A percentile compares a stretch with the other conserved stretches of the same genome.
These are phyloP conservation scores for Menidia beryllina DNA, from an alignment of 2,113 vertebrate genomes.

Conservation along the genomic window DNA sequence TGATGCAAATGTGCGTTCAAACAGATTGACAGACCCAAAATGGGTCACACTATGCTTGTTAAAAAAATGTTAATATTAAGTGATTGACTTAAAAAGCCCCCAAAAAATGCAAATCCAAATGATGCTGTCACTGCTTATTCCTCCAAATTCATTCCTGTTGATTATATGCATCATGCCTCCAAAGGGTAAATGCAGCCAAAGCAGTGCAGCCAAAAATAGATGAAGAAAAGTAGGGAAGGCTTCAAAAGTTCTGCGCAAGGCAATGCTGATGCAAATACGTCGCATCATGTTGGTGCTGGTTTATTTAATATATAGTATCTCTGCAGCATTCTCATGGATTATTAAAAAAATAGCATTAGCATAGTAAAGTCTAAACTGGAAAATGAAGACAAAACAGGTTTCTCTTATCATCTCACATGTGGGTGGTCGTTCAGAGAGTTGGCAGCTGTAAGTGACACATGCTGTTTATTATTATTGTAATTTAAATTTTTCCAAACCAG, in stretches of 20 bases:
- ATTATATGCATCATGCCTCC: not conserved
- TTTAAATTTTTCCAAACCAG: not conserved
- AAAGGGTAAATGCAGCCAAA: not conserved
- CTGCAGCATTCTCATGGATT: not conserved
- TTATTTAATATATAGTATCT: not conserved
- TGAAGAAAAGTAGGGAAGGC: no score
- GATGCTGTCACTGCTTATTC: not conserved
- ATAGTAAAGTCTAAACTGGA: not conserved
- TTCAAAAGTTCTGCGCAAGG: not conserved
- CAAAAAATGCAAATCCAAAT: not conserved
- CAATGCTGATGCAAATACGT: not conserved
- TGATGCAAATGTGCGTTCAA: constrained; percentile 2
- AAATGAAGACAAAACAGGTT: not conserved
- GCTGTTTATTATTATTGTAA: not conserved
- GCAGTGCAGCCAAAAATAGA: not conserved
- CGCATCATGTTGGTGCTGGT: not conserved
- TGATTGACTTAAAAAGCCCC: not conserved
- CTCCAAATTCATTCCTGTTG: not conserved
- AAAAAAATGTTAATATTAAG: constrained; percentile 1
- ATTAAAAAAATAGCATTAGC: not conserved
- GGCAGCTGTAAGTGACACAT: not conserved
- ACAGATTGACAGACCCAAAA: not conserved
- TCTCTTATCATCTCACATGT: not conserved
- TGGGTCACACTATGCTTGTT: not conserved
- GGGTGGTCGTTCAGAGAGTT: not conserved